Base-by-base conservation (phyloP, 2,113 vertebrate species). In the Aviceda subcristata region DNA sequence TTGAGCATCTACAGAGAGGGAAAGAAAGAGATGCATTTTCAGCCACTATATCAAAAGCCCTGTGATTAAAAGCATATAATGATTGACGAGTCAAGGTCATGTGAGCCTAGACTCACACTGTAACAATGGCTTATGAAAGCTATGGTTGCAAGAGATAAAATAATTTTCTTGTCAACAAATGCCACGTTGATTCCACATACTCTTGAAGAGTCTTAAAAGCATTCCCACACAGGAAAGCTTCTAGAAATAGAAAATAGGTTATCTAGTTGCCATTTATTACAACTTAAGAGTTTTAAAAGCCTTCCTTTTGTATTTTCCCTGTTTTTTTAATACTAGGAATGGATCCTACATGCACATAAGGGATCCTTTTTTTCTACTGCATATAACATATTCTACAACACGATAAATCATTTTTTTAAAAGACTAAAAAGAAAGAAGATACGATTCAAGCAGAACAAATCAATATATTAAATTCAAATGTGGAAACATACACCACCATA, bases 41-140 rank as follows among this genome's bases (percentile, higher is more conserved):
- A 95, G 84, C 27, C 57, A 82, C 32, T 63, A 13, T 72, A 82
- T 57, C 86, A 74, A 73, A 91, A 79, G 73, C 34, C 63, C 48
- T 73, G 27, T 82, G 86, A 95, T 82, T 48, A 94, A 82, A 83
- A 95, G 77, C 55, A 96, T 27, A 50, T 41, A 91, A 78, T 71
- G 38, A 96, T 82, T 95, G 86, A 97, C 10, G 9, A 81, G 83
- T 60, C 84, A 66, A 86, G 51, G 64, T 92, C 59, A 91, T 8
- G 23, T 91, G 93, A 92, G 73, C 67, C 24, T 55, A 59, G 73
- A 60, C 79, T 88, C 90, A 79, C 60, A 68, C 59, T 62, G 12
- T 53, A 90, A 80, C 39, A 85, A 74, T 73, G 67, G 45, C 43
- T 85, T 91, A 92, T 94, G 48, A 92, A 93, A 93, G 56, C 67